Percentiles rank a stretch among this genome's conserved stretches.
Evolutionary conservation across 2,888 invertebrate species (phyloP).

Genomic region (Osmoderma eremita): DNA sequence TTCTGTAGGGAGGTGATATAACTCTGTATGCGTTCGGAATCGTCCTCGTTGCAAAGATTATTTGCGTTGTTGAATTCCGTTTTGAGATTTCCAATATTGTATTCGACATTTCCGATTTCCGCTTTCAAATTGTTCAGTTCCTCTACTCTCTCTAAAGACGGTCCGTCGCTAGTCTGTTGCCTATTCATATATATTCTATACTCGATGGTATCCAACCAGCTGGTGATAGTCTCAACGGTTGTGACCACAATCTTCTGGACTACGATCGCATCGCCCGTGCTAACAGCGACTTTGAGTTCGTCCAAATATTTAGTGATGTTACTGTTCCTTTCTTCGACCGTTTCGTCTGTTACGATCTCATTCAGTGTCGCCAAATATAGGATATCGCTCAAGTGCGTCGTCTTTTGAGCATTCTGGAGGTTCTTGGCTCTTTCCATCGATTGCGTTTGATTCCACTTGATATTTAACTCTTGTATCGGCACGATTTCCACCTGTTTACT

Average conservation of each 20-base stretch:
- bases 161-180: conserved; percentile 69
- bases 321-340: conserved; percentile 67
- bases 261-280: conserved; percentile 67
- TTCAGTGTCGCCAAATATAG: conserved; percentile 71
- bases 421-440: conserved; percentile 69
- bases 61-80: conserved; percentile 66
- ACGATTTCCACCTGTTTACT: conserved; percentile 42
- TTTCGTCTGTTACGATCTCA: conserved; percentile 67
- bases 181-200: conserved; percentile 75
- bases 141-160: conserved; percentile 70
- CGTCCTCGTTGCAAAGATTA: conserved; percentile 64
- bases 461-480: conserved; percentile 58
- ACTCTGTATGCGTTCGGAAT: conserved; percentile 65
- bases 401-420: conserved; percentile 67
- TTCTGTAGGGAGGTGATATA: conserved; percentile 71
- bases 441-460: conserved; percentile 67
- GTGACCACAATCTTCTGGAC: conserved; percentile 78
- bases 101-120: conserved; percentile 74
- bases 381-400: conserved; percentile 70
- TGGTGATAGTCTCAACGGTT: conserved; percentile 82
- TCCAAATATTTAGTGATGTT: conserved; percentile 72
- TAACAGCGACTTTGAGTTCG: conserved; percentile 69
- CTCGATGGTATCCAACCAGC: conserved; percentile 87
- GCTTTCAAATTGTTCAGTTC: conserved; percentile 72
- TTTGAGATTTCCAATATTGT: conserved; percentile 74